Evolutionary conservation across 2,888 invertebrate genomes (phyloP).

Genomic region (Biston betularia): DNA sequence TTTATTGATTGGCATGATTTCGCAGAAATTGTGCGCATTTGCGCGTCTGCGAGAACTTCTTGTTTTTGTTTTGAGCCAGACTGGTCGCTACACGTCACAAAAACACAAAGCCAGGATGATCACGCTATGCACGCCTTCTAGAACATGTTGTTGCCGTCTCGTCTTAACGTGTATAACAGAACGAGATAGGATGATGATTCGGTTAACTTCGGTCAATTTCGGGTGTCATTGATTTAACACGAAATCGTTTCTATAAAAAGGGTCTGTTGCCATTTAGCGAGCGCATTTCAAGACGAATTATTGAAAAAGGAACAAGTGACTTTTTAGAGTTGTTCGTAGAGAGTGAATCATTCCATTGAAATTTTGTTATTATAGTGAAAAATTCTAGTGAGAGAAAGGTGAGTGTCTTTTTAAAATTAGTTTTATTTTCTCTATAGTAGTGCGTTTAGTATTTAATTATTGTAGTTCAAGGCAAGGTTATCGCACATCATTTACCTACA

Average conservation of each 20-base stretch:
- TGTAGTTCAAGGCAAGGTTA: background rate
- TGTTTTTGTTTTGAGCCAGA: conserved; percentile 35
- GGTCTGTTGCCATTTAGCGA: conserved; percentile 39
- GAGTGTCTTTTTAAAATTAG: conserved; percentile 19
- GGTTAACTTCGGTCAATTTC: conserved; percentile 36
- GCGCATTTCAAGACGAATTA: conserved; percentile 41
- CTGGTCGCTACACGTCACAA: conserved; percentile 34
- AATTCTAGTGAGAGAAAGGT: conserved; percentile 44
- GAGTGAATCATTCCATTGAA: conserved; percentile 39
- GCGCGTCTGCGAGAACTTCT: conserved; percentile 17
- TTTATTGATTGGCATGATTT: conserved; percentile 38
- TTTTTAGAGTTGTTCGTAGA: conserved; percentile 44
- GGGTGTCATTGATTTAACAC: conserved; percentile 42
- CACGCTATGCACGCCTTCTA: conserved; percentile 39
- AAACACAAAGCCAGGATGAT: conserved; percentile 19
- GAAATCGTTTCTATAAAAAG: conserved; percentile 40
- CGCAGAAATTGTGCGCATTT: conserved; percentile 32
- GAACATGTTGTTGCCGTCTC: conserved; percentile 35
- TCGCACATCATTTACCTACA: no score
- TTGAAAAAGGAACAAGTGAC: conserved; percentile 48
- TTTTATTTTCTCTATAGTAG: background rate
- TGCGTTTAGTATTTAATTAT: background rate
- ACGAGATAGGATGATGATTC: conserved; percentile 29
- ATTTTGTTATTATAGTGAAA: conserved; percentile 35
- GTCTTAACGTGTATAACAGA: conserved; percentile 16